Evolutionary conservation across 2,797 vertebrate genomes (phyloP).

Genomic region (Gymnoscopelus microlampas): DNA sequence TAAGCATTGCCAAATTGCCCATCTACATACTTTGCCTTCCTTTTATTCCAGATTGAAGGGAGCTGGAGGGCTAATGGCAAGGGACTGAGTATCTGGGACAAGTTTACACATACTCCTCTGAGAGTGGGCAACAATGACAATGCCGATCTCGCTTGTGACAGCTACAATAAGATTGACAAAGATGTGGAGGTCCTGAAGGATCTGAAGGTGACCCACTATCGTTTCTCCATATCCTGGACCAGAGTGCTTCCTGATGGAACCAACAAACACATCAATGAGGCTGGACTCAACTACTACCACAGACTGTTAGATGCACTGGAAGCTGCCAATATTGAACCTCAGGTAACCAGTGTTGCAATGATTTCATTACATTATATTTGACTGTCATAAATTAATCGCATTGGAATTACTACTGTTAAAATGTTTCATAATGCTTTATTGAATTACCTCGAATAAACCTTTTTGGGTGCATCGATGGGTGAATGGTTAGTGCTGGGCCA

Average conservation of each 20-base stretch:
- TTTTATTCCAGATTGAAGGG: slow-evolving; percentile 87
- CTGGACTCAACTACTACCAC: slow-evolving; percentile 89
- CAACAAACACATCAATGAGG: slow-evolving; percentile 82
- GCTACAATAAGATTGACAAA: slow-evolving; percentile 90
- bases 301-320: slow-evolving; percentile 87
- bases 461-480: too few relatives aligned
- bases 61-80: slow-evolving; percentile 95
- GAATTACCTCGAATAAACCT: too few relatives aligned
- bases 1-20: slow-evolving; percentile 76
- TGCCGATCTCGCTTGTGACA: slow-evolving; percentile 95
- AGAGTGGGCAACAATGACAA: slow-evolving; percentile 82
- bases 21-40: slow-evolving; percentile 77
- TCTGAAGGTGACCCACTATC: slow-evolving; percentile 89
- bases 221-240: slow-evolving; percentile 95
- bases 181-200: slow-evolving; percentile 87
- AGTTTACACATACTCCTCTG: slow-evolving; percentile 89
- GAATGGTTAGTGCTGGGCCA: too few relatives aligned
- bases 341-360: slow-evolving; percentile 75
- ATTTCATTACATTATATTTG: too few relatives aligned
- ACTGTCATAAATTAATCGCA: too few relatives aligned
- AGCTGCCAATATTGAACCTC: slow-evolving; percentile 87
- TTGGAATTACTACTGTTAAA: too few relatives aligned
- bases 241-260: slow-evolving; percentile 94
- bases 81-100: slow-evolving; percentile 97
- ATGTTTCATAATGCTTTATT: too few relatives aligned